phyloP scores from a whole-genome alignment of 2,888 invertebrate species.

The Pseudolycoriella hygida region DNA sequence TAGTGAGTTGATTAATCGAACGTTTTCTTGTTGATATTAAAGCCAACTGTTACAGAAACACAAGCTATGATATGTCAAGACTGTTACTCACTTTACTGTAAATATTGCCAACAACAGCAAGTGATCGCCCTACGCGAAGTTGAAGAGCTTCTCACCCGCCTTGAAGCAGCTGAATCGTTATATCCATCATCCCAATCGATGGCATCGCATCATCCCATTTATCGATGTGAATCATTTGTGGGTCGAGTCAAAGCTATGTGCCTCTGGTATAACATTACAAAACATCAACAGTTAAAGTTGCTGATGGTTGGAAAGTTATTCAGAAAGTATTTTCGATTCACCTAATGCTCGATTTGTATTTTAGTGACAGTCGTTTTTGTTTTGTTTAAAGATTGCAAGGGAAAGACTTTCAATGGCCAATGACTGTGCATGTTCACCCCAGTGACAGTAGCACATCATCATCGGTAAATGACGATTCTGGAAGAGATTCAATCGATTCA shows the following conservation, averaged over 20 bases:
- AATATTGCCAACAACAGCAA: slow-evolving; percentile 49
- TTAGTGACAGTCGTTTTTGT: background rate
- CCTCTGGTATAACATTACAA: slow-evolving; percentile 80
- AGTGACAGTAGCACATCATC: slow-evolving; percentile 21
- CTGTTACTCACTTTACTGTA: slow-evolving; percentile 60
- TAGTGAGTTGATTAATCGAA: background rate
- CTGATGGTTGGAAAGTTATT: slow-evolving; percentile 53
- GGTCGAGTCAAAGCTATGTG: slow-evolving; percentile 52
- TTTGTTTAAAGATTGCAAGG: slow-evolving; percentile 19
- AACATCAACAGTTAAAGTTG: slow-evolving; percentile 66
- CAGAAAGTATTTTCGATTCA: slow-evolving; percentile 16
- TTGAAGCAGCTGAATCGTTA: slow-evolving; percentile 60
- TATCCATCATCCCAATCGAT: slow-evolving; percentile 74
- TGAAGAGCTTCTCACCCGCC: slow-evolving; percentile 46
- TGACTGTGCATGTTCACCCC: slow-evolving; percentile 17
- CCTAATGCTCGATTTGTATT: background rate
- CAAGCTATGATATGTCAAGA: slow-evolving; percentile 33
- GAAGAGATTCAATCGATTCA: slow-evolving; percentile 21
- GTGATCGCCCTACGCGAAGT: slow-evolving; percentile 59
- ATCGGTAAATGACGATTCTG: slow-evolving; percentile 23
- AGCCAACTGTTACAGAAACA: background rate
- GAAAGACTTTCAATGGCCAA: slow-evolving; percentile 27
- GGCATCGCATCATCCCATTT: slow-evolving; percentile 49
- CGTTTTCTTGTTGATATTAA: background rate
- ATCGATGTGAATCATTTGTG: slow-evolving; percentile 25